Evolutionary conservation across 2,888 invertebrate species (phyloP).

Genomic region (Agriotes lineatus): DNA sequence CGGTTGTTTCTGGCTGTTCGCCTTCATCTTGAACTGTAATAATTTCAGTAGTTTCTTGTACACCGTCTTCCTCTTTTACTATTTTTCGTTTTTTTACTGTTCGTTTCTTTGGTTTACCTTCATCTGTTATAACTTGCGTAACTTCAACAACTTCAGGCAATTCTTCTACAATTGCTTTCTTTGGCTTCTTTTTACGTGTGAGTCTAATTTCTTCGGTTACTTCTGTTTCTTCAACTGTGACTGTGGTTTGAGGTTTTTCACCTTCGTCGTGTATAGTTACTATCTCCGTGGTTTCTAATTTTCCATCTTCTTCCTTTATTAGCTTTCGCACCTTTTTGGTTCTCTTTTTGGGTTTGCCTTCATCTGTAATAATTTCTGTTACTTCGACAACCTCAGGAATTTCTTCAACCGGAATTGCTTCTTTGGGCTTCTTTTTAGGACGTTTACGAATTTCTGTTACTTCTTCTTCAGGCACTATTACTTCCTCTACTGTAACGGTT

Average conservation of each 20-base stretch:
- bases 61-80: no score
- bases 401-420: no score
- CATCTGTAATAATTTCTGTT: no score
- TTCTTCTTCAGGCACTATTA: slow-evolving; percentile 42
- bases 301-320: no score
- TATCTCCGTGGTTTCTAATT: slow-evolving; percentile 64
- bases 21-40: slow-evolving; percentile 45
- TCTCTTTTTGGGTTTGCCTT: no score
- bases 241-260: slow-evolving; percentile 57
- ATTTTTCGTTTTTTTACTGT: no score
- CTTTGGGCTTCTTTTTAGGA: no score
- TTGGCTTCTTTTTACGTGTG: slow-evolving; percentile 48
- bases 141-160: slow-evolving; percentile 58
- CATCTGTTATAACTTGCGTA: no score
- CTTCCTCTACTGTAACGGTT: slow-evolving; percentile 55
- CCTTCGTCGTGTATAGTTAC: slow-evolving; percentile 59
- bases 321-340: no score
- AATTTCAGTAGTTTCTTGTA: slow-evolving; percentile 45
- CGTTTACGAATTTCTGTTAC: no score
- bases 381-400: slow-evolving; percentile 51
- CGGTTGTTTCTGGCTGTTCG: slow-evolving; percentile 39
- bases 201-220: slow-evolving; percentile 47
- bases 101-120: no score
- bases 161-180: slow-evolving; percentile 49
- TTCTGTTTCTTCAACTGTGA: slow-evolving; percentile 51